Percentiles rank a stretch among this genome's conserved stretches.
Conservation (phyloP, 2,113 vertebrate species). For the Oryzias celebensis region DNA sequence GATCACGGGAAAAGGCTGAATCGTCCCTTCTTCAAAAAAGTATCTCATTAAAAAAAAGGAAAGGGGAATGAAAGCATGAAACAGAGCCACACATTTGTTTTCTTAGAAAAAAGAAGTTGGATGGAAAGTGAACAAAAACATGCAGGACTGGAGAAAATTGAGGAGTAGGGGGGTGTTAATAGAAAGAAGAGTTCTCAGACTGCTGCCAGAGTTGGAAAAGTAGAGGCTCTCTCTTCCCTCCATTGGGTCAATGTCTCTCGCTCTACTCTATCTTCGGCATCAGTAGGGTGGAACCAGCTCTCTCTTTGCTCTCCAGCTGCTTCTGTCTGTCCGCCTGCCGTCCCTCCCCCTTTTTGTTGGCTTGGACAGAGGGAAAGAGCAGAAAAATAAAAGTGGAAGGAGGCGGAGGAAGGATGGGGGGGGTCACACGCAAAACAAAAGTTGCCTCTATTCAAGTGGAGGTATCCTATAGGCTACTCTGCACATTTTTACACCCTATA, state of each 20-base stretch:
- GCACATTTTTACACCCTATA: constrained; percentile 61
- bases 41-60: not conserved
- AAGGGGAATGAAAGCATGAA: constrained; percentile 5
- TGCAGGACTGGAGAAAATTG: constrained; percentile 30
- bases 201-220: constrained; percentile 52
- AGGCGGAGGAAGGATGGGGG: constrained; percentile 7
- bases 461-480: constrained; percentile 51
- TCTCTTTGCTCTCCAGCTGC: constrained; percentile 65
- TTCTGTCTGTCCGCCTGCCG: constrained; percentile 59
- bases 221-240: constrained; percentile 29
- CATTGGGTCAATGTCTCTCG: constrained; percentile 42
- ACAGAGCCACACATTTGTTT: constrained; percentile 7
- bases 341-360: constrained; percentile 61
- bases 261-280: constrained; percentile 48
- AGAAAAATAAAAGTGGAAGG: constrained; percentile 11
- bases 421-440: constrained; percentile 65
- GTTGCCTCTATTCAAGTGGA: constrained; percentile 52
- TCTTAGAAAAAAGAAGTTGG: constrained; percentile 58
- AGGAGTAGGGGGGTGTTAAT: constrained; percentile 33
- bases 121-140: constrained; percentile 64
- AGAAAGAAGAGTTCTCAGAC: constrained; percentile 55
- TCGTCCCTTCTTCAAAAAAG: constrained; percentile 13
- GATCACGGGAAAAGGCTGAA: not conserved
- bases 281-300: constrained; percentile 54
- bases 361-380: constrained; percentile 44